phyloP scores from a whole-genome alignment of 2,888 invertebrate species.

The Cheilosia grossa region DNA sequence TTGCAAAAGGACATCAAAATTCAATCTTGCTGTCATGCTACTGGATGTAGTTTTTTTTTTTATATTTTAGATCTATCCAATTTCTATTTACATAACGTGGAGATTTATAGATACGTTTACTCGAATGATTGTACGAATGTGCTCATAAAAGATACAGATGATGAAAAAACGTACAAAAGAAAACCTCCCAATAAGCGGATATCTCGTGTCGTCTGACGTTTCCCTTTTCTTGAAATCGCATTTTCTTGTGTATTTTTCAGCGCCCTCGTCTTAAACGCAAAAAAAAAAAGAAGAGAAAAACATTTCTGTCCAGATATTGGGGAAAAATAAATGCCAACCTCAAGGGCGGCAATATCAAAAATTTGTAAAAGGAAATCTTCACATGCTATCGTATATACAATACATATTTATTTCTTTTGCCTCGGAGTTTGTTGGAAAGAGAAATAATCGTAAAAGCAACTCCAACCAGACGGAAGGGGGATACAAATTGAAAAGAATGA shows the following conservation, averaged over 20 bases:
- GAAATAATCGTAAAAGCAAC: slow-evolving; percentile 41
- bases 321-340: slow-evolving; percentile 12
- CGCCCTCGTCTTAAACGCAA: background rate
- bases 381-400: slow-evolving; percentile 1
- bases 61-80: background rate
- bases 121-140: slow-evolving; percentile 28
- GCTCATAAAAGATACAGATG: slow-evolving; percentile 18
- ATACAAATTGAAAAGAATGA: slow-evolving; percentile 29
- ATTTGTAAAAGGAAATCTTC: slow-evolving; percentile 33
- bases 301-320: slow-evolving; percentile 25
- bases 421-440: slow-evolving; percentile 3
- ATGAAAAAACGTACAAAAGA: background rate
- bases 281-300: background rate
- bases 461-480: slow-evolving; percentile 11
- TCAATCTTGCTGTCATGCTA: background rate
- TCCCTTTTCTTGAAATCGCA: slow-evolving; percentile 31
- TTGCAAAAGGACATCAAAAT: slow-evolving; percentile 16
- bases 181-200: slow-evolving; percentile 13
- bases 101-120: slow-evolving; percentile 6
- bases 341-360: slow-evolving; percentile 24
- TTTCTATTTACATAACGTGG: slow-evolving; percentile 20
- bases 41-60: background rate
- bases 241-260: background rate
- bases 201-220: slow-evolving; percentile 35
- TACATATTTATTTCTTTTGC: background rate